These are phyloP conservation scores for Rapana venosa DNA, from an alignment of 2,888 invertebrate genomes.

Conservation along the genomic window DNA sequence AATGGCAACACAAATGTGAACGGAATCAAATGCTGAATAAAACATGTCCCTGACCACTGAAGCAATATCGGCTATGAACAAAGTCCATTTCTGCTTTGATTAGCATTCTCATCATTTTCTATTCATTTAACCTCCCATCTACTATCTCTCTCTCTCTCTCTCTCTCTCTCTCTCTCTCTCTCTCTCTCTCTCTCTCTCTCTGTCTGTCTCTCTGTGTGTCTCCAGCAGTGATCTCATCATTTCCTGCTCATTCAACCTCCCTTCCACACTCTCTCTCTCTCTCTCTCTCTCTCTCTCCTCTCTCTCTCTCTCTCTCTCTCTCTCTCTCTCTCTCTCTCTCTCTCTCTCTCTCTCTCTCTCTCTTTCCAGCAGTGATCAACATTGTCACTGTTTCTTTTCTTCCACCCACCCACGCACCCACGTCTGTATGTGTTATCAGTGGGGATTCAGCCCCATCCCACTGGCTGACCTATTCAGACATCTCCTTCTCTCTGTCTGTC, in stretches of 20 bases:
- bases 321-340: background rate
- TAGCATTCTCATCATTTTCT: too few relatives aligned
- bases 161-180: too few relatives aligned
- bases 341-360: background rate
- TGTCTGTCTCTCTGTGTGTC: background rate
- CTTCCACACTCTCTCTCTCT: background rate
- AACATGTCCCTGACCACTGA: too few relatives aligned
- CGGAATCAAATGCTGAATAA: too few relatives aligned
- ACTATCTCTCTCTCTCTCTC: background rate
- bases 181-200: background rate
- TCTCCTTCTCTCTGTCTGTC: background rate
- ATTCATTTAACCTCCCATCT: too few relatives aligned
- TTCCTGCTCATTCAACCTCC: too few relatives aligned
- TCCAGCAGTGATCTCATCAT: too few relatives aligned
- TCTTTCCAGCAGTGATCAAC: background rate
- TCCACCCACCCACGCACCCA: background rate
- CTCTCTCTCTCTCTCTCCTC: background rate
- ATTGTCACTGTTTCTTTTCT: background rate
- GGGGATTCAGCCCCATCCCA: too few relatives aligned
- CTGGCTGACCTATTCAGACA: background rate
- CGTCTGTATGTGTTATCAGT: background rate
- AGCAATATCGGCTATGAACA: too few relatives aligned
- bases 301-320: background rate
- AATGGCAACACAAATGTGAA: too few relatives aligned
- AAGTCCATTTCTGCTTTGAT: too few relatives aligned